Evolutionary conservation across 1,140 invertebrate genomes (phyloP).

Genomic region (Linepithema humile): DNA sequence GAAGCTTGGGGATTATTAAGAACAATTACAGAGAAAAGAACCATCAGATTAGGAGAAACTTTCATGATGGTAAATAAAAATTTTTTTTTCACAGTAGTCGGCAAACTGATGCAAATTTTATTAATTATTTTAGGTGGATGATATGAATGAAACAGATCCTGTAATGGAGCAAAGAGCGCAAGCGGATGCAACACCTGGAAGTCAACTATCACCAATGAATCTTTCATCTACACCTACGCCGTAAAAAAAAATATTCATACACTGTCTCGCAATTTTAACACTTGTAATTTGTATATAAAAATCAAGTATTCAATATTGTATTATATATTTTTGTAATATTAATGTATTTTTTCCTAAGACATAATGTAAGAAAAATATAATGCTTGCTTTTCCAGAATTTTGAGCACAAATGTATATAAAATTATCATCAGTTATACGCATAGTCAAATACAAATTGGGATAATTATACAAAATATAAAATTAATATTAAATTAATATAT

Average conservation of each 20-base stretch:
- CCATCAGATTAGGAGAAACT: slow-evolving; percentile 83
- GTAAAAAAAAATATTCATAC: slow-evolving; percentile 36
- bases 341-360: neutral
- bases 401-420: neutral
- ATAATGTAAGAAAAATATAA: too few species aligned
- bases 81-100: neutral
- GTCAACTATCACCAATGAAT: slow-evolving; percentile 82
- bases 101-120: neutral
- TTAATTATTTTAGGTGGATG: slow-evolving; percentile 76
- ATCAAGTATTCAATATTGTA: slow-evolving; percentile 22
- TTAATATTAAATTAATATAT: too few species aligned
- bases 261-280: neutral
- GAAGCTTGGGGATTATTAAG: slow-evolving; percentile 95
- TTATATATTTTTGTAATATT: slow-evolving; percentile 9
- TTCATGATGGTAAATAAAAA: slow-evolving; percentile 82
- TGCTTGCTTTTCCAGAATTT: neutral
- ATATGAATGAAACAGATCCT: slow-evolving; percentile 83
- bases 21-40: slow-evolving; percentile 90
- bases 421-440: neutral
- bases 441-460: too few species aligned
- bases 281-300: slow-evolving; percentile 30
- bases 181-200: slow-evolving; percentile 72
- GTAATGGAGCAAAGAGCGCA: slow-evolving; percentile 74
- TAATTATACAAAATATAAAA: neutral
- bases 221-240: slow-evolving; percentile 80